These are phyloP conservation scores for Clavelina lepadiformis DNA, from an alignment of 23 tunicate species.

Conservation along the genomic window DNA sequence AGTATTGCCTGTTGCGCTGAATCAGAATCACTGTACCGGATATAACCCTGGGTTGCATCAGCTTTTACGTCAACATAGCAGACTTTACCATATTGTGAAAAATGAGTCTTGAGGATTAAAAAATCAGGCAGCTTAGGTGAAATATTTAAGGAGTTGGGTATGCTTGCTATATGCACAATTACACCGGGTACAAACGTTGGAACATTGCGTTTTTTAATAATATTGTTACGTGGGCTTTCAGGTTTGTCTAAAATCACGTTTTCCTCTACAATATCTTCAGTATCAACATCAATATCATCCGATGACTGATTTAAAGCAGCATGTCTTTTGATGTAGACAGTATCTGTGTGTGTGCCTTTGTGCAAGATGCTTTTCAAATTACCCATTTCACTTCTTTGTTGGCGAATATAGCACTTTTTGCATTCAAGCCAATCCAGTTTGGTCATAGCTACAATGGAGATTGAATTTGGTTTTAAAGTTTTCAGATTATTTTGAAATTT, in stretches of 20 bases:
- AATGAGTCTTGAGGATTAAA: constrained; percentile 26
- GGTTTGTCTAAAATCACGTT: not conserved
- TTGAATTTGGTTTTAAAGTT: too few species aligned
- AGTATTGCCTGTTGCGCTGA: constrained; percentile 77
- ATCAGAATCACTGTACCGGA: constrained; percentile 44
- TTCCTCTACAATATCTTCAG: constrained; percentile 8
- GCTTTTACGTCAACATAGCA: constrained; percentile 64
- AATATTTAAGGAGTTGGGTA: not conserved
- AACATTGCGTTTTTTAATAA: constrained; percentile 5
- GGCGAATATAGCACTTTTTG: constrained; percentile 24
- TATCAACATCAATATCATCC: constrained; percentile 17
- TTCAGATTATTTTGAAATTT: too few species aligned
- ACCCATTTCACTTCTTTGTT: constrained; percentile 62
- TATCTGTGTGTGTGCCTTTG: constrained; percentile 23
- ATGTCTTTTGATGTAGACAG: constrained; percentile 25
- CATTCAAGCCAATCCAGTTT: constrained; percentile 57
- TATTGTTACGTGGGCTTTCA: constrained; percentile 3
- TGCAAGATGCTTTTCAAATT: constrained; percentile 61
- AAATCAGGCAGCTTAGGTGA: constrained; percentile 14
- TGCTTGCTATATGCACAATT: constrained; percentile 22
- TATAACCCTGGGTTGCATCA: constrained; percentile 26
- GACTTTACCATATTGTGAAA: constrained; percentile 38
- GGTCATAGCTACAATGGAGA: constrained; percentile 25
- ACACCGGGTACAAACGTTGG: constrained; percentile 75
- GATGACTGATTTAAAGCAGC: constrained; percentile 19